These are phyloP conservation scores for Diaphora mendica DNA, from an alignment of 2,888 invertebrate species.

Conservation along the genomic window DNA sequence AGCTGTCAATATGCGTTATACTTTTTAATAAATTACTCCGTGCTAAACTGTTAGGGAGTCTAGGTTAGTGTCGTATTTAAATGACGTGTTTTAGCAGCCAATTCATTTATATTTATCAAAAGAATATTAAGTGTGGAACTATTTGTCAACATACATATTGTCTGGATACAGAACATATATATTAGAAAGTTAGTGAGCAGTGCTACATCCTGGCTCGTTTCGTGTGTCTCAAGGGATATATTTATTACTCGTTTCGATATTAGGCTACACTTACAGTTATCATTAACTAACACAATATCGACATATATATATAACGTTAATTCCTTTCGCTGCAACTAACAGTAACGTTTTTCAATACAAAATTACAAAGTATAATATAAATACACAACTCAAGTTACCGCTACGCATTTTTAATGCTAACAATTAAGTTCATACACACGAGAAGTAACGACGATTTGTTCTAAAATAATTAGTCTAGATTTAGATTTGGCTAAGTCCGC, in stretches of 20 bases:
- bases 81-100: background rate
- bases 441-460: constrained; percentile 6
- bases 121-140: background rate
- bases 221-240: background rate
- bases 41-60: background rate
- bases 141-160: background rate
- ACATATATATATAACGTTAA: background rate
- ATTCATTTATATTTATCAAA: background rate
- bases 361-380: constrained; percentile 29
- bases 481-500: constrained; percentile 4
- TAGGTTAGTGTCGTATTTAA: background rate
- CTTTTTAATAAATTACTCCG: background rate
- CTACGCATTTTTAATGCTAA: constrained; percentile 7
- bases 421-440: background rate
- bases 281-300: background rate
- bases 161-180: background rate
- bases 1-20: background rate
- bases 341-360: constrained; percentile 22
- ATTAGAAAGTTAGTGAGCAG: background rate
- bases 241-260: background rate
- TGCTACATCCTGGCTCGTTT: background rate
- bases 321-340: background rate
- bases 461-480: constrained; percentile 14
- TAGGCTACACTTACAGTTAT: background rate
- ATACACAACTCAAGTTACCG: constrained; percentile 18